These are phyloP conservation scores for Oryzias curvinotus DNA, from an alignment of 2,113 vertebrate species.

Conservation along the genomic window DNA sequence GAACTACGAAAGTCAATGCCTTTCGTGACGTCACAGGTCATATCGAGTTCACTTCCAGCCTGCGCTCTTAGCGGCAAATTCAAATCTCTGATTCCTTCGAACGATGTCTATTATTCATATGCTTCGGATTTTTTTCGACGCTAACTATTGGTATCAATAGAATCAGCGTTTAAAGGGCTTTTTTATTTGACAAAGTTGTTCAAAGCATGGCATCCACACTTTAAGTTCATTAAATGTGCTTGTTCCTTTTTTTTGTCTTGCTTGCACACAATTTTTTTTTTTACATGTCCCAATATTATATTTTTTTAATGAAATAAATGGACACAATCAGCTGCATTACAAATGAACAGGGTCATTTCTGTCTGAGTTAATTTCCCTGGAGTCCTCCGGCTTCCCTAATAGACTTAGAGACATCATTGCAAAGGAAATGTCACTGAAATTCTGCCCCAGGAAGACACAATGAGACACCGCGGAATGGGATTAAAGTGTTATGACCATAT, in stretches of 20 bases:
- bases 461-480: constrained; percentile 33
- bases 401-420: constrained; percentile 57
- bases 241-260: not conserved
- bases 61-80: too few species aligned
- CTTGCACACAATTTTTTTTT: not conserved
- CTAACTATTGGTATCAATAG: too few species aligned
- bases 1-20: too few species aligned
- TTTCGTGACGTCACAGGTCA: too few species aligned
- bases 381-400: constrained; percentile 50
- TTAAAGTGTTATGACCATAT: constrained; percentile 52
- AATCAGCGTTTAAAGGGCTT: too few species aligned
- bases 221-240: not conserved
- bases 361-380: constrained; percentile 54
- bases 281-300: not conserved
- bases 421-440: constrained; percentile 60
- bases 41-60: too few species aligned
- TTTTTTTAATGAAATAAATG: constrained; percentile 1
- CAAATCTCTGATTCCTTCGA: too few species aligned
- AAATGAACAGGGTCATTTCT: constrained; percentile 31
- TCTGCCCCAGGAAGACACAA: constrained; percentile 46
- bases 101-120: too few species aligned
- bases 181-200: too few species aligned
- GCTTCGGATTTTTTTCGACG: too few species aligned
- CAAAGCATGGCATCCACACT: too few species aligned
- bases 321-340: constrained; percentile 17